phyloP scores from a whole-genome alignment of 35 echinoderm and acorn worm species.

The Stichopus chloronotus region DNA sequence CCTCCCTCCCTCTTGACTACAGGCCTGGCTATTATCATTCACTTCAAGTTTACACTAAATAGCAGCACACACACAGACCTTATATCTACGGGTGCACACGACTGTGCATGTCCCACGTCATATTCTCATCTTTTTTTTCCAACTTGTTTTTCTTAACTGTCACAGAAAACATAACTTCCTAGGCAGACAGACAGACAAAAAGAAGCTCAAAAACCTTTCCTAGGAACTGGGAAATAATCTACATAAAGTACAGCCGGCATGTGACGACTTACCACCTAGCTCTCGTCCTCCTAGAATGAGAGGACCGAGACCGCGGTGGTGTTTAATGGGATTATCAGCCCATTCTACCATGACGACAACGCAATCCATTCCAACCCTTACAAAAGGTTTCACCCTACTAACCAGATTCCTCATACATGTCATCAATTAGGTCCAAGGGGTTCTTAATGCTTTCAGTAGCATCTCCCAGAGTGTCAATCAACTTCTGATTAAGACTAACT shows the following conservation, averaged over 20 bases:
- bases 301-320: background rate
- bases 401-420: background rate
- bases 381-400: background rate
- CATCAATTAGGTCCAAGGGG: background rate
- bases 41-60: too few species aligned
- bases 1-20: too few species aligned
- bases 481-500: background rate
- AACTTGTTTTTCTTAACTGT: too few species aligned
- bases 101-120: too few species aligned
- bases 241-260: background rate
- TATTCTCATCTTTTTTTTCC: too few species aligned
- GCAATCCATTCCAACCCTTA: background rate
- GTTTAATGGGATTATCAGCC: background rate
- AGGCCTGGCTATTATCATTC: too few species aligned
- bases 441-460: background rate
- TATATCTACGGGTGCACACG: too few species aligned
- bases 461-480: background rate
- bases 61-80: too few species aligned
- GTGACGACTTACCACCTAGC: background rate
- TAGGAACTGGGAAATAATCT: too few species aligned
- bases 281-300: background rate
- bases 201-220: too few species aligned
- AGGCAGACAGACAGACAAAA: too few species aligned
- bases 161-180: too few species aligned
- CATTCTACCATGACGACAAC: background rate